Evolutionary conservation across 2,888 invertebrate genomes (phyloP).

Genomic region (Hoplodrina ambigua): DNA sequence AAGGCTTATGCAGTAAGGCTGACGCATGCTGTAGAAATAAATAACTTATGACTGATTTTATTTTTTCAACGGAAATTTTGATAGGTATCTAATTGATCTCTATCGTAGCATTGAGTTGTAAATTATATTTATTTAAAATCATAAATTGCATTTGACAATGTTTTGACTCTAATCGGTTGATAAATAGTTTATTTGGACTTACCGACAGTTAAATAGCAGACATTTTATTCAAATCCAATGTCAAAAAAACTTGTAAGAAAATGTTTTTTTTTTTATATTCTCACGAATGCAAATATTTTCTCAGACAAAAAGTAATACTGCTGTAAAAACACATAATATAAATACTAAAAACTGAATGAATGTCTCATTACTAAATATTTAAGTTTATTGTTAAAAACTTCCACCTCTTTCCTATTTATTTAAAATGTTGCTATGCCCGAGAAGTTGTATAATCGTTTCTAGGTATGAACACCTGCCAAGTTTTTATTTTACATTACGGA

Average conservation of each 20-base stretch:
- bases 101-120: constrained; percentile 8
- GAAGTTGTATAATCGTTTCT: too few relatives aligned
- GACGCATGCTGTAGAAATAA: neutral
- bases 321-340: too few relatives aligned
- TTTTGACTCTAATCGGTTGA: neutral
- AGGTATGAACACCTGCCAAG: too few relatives aligned
- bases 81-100: neutral
- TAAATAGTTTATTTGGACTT: neutral
- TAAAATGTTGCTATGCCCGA: too few relatives aligned
- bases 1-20: constrained; percentile 7
- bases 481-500: too few relatives aligned
- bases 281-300: neutral
- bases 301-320: too few relatives aligned
- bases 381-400: too few relatives aligned
- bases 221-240: neutral
- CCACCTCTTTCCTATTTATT: too few relatives aligned
- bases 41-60: neutral
- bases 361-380: too few relatives aligned
- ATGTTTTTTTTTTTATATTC: neutral
- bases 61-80: neutral
- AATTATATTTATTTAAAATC: neutral
- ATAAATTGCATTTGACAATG: neutral
- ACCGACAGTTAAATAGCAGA: neutral
- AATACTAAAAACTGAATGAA: too few relatives aligned
- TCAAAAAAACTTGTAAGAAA: too few relatives aligned